A percentile compares a stretch with the other conserved stretches of the same genome.
Evolutionary conservation across 2,888 invertebrate genomes (phyloP).

Genomic region (Drosophila mimica): DNA sequence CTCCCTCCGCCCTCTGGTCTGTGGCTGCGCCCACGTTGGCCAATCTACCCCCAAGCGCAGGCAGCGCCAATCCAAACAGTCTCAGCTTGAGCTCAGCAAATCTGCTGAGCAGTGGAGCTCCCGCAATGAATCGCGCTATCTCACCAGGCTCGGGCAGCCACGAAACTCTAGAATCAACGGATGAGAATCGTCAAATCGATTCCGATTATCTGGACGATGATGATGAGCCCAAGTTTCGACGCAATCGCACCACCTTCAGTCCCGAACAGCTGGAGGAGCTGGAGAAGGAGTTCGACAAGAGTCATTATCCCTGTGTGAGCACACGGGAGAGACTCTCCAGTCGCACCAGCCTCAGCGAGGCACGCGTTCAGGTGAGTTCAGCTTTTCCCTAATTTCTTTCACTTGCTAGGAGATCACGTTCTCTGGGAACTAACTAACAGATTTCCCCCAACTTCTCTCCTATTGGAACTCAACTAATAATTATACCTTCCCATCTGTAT

Average conservation of each 20-base stretch:
- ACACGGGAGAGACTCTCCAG: constrained; percentile 95
- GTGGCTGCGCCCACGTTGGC: constrained; percentile 85
- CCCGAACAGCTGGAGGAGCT: constrained; percentile 96
- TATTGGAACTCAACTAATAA: background rate
- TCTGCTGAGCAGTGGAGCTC: constrained; percentile 46
- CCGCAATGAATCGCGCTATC: constrained; percentile 75
- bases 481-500: background rate
- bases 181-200: constrained; percentile 86
- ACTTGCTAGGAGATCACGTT: background rate
- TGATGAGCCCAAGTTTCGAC: constrained; percentile 95
- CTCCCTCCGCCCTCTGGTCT: constrained; percentile 77
- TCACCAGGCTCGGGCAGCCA: constrained; percentile 86
- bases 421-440: background rate
- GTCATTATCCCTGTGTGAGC: constrained; percentile 97
- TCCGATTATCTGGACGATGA: constrained; percentile 91
- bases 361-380: constrained; percentile 94
- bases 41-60: constrained; percentile 87
- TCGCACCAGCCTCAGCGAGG: constrained; percentile 96
- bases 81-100: constrained; percentile 63
- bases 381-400: background rate
- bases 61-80: constrained; percentile 43
- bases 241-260: constrained; percentile 97
- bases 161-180: constrained; percentile 84
- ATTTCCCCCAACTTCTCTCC: background rate
- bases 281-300: constrained; percentile 97